A percentile compares a stretch with the other conserved stretches of the same genome.
Evolutionary conservation across 2,888 invertebrate genomes (phyloP).

Genomic region (Siphlonurus alternatus): DNA sequence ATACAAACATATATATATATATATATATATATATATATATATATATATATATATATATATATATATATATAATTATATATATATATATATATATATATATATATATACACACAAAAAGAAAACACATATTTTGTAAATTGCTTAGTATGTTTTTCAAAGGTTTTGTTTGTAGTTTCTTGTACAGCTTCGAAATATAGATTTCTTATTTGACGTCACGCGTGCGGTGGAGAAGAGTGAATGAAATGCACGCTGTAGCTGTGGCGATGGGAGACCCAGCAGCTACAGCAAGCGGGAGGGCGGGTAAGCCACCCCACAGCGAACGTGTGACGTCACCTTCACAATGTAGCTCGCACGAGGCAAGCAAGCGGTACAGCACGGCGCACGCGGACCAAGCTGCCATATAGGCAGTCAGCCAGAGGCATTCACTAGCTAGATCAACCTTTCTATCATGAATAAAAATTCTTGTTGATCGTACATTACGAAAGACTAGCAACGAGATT

Average conservation of each 20-base stretch:
- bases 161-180: not conserved
- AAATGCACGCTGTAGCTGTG: not conserved
- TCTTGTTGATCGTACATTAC: too few relatives aligned
- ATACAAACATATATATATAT: not conserved
- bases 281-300: not conserved
- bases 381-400: too few relatives aligned
- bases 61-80: not conserved
- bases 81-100: not conserved
- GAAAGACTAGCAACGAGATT: too few relatives aligned
- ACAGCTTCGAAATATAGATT: not conserved
- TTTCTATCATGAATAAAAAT: too few relatives aligned
- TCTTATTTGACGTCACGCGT: not conserved
- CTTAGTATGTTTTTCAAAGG: not conserved
- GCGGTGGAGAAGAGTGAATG: not conserved
- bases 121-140: not conserved
- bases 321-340: too few relatives aligned
- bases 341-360: too few relatives aligned
- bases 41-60: not conserved
- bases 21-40: conserved; percentile 1
- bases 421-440: too few relatives aligned
- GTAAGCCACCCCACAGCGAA: too few relatives aligned
- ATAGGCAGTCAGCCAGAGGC: too few relatives aligned
- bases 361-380: too few relatives aligned
- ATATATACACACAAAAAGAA: not conserved
- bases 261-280: not conserved